Evolutionary conservation across 2,113 vertebrate genomes (phyloP).

Genomic region (Laterallus jamaicensis): DNA sequence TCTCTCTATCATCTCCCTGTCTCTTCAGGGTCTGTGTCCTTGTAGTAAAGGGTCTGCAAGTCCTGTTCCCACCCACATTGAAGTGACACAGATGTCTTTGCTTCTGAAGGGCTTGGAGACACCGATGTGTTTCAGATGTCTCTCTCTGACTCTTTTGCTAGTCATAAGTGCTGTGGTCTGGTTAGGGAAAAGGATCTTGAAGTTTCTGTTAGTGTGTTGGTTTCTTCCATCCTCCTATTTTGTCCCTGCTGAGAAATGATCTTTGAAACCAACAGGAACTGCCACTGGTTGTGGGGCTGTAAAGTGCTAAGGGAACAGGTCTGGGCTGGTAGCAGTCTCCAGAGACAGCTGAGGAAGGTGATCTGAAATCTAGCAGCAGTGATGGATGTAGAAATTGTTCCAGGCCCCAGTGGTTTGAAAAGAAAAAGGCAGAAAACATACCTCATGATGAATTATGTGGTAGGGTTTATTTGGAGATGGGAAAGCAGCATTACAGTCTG

Average conservation of each 20-base stretch:
- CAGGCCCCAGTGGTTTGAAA: neutral
- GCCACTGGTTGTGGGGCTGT: neutral
- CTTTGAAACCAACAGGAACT: neutral
- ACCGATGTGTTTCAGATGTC: neutral
- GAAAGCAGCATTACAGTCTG: neutral
- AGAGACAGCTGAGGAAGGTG: neutral
- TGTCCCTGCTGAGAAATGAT: neutral
- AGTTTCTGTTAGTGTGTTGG: neutral
- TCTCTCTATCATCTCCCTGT: neutral
- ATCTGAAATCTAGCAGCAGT: neutral
- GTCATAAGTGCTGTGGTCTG: neutral
- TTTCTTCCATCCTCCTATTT: neutral
- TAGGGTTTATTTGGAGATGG: neutral
- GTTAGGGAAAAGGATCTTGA: neutral
- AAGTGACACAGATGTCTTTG: neutral
- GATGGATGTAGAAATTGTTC: neutral
- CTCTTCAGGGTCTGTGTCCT: neutral
- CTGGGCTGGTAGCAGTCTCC: neutral
- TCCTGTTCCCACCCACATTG: neutral
- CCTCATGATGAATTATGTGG: neutral
- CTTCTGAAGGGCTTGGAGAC: neutral
- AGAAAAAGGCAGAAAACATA: neutral
- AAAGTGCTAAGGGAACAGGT: neutral
- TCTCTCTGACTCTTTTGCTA: neutral
- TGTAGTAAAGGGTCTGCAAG: neutral